phyloP scores from a whole-genome alignment of 2,113 vertebrate species.

The Prochilodus magdalenae region DNA sequence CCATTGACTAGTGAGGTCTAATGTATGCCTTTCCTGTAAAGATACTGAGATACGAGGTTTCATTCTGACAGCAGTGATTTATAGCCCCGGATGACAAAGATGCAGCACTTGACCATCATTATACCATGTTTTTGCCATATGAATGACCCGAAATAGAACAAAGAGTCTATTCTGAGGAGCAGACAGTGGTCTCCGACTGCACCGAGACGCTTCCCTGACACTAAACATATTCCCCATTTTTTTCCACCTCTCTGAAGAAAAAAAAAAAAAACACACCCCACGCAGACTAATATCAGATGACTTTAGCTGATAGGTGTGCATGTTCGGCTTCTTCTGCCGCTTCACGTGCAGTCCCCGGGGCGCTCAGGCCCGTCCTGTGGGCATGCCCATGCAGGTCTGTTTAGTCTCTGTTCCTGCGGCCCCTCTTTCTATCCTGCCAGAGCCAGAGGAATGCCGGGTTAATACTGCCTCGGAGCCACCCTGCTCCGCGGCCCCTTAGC shows the following conservation, averaged over 20 bases:
- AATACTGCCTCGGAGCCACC: slow-evolving; percentile 27
- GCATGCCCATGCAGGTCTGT: slow-evolving; percentile 41
- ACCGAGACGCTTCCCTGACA: not conserved
- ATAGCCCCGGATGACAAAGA: too few species aligned
- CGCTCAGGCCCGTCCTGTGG: slow-evolving; percentile 37
- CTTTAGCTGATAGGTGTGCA: slow-evolving; percentile 11
- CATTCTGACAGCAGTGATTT: too few species aligned
- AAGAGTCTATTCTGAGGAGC: too few species aligned
- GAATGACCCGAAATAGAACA: too few species aligned
- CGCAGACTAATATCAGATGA: slow-evolving; percentile 25
- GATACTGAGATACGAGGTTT: too few species aligned
- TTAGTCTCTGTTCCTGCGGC: slow-evolving; percentile 43
- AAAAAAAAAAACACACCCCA: too few species aligned
- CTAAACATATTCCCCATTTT: not conserved
- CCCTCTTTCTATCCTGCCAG: slow-evolving; percentile 3
- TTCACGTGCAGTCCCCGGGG: slow-evolving; percentile 31
- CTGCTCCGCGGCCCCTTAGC: slow-evolving; percentile 25
- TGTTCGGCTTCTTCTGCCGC: slow-evolving; percentile 15
- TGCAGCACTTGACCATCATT: too few species aligned
- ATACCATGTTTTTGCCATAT: too few species aligned
- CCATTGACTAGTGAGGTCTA: too few species aligned
- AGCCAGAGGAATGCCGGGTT: slow-evolving; percentile 28
- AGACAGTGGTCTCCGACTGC: too few species aligned
- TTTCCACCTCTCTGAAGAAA: not conserved
- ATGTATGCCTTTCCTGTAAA: too few species aligned